A percentile compares a stretch with the other conserved stretches of the same genome.
Conservation (phyloP, 2,797 vertebrate genomes). For the Myioborus miniatus region DNA sequence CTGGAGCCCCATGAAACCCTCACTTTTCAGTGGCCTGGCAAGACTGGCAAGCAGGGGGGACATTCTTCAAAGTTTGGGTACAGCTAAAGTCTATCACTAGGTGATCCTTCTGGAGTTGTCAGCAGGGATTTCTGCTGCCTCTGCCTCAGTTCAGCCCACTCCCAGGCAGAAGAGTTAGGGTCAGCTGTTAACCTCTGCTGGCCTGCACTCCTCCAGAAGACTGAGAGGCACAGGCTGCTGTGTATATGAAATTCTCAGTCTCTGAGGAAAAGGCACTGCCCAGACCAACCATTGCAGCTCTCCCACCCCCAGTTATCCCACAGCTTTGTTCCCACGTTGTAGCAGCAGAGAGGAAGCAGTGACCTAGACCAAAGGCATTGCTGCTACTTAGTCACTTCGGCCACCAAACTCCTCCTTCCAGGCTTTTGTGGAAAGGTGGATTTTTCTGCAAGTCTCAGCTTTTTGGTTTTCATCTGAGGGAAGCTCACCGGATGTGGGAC, state of each 20-base stretch:
- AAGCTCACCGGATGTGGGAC: neutral
- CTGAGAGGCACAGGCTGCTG: neutral
- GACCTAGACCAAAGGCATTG: conserved; percentile 27
- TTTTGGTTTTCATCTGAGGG: neutral
- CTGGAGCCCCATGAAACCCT: neutral
- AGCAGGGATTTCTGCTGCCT: neutral
- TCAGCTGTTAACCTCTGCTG: neutral
- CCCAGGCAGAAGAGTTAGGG: neutral
- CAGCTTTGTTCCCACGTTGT: conserved; percentile 42
- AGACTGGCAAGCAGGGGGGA: neutral
- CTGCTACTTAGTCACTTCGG: neutral
- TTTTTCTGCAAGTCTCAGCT: conserved; percentile 18
- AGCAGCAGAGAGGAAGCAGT: neutral
- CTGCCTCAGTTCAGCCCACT: neutral
- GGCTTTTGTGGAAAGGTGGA: conserved; percentile 19
- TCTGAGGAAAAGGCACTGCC: conserved; percentile 24
- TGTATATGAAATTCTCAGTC: neutral
- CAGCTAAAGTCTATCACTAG: neutral
- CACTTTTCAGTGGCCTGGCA: neutral
- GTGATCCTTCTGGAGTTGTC: neutral
- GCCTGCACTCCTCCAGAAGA: neutral
- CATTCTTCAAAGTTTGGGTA: neutral
- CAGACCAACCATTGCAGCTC: neutral
- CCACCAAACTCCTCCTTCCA: conserved; percentile 3
- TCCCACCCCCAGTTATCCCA: conserved; percentile 68